Base-by-base conservation (phyloP, 2,113 vertebrate genomes). In the Passer domesticus region DNA sequence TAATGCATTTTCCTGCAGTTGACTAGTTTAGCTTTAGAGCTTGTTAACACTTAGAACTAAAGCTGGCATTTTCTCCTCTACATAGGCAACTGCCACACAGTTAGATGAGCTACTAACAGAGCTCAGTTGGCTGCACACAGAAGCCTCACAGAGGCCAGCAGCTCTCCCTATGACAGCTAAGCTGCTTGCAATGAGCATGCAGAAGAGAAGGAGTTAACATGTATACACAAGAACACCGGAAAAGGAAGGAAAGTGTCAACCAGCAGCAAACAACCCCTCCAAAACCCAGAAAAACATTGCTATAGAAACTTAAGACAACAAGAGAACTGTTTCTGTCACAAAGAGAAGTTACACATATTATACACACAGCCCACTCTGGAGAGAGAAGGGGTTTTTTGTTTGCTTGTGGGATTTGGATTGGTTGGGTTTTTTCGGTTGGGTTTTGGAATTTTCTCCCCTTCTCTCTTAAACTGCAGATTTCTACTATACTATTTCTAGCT, bases 31-130 rank as follows among this genome's bases (percentile, higher is more conserved):
- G 17, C 47, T 70, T 55, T 78, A 90, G 72, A 86, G 37, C 15
- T 90, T 91, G 60, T 88, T 87, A 86, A 83, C 21, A 88, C n/a
- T 47, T 18, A 21, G 7, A 93, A 59, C 35, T 87, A 56, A 87
- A 83, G 55, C 20, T 83, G 72, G 41, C 41, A 78, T 89, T 77
- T 80, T 88, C 77, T 72, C 41, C 43, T 73, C 52, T 55, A 76
- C 5, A n/a, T 59, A 89, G 31, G 31, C 47, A 87, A 89, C 23
- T 0, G 0, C 41, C 68, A 63, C 25, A 44, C 46, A 35, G 44
- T 73, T 73, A 83, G 39, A 63, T 35, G 12, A 90, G 49, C 46
- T 85, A 52, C 35, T 50, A 31, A n/a, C 8, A 13, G 13, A n/a
- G 55, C 55, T 56, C 55, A 33, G 31, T 14, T 9, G n/a, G 31